phyloP scores from a whole-genome alignment of 1,140 invertebrate species.

The Nasonia longicornis region DNA sequence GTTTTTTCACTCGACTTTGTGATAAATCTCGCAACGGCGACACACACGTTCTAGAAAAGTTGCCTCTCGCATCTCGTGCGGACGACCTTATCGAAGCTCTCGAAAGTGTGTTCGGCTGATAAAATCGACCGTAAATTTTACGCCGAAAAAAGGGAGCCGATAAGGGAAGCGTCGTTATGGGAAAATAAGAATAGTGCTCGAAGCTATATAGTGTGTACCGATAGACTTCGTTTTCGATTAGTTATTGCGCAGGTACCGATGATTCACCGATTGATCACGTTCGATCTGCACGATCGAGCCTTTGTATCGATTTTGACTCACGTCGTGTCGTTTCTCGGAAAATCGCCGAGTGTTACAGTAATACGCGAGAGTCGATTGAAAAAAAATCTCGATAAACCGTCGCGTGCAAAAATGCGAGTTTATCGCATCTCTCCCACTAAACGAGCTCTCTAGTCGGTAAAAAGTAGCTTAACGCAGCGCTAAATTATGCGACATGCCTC shows the following conservation, averaged over 20 bases:
- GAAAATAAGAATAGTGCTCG: slow-evolving; percentile 5
- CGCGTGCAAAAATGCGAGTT: not conserved
- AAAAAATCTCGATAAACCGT: not conserved
- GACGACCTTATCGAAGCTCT: slow-evolving; percentile 1
- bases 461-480: not conserved
- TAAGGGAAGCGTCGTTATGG: slow-evolving; percentile 26
- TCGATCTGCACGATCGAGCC: too few relatives aligned
- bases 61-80: not conserved
- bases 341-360: not conserved
- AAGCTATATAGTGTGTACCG: too few relatives aligned
- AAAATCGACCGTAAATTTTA: slow-evolving; percentile 29
- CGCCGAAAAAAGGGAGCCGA: not conserved
- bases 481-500: not conserved
- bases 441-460: not conserved
- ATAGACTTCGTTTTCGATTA: too few relatives aligned
- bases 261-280: too few relatives aligned
- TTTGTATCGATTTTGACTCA: too few relatives aligned
- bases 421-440: not conserved
- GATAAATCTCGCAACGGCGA: not conserved
- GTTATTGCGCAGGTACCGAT: too few relatives aligned
- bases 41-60: not conserved
- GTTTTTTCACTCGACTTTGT: not conserved
- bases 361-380: not conserved
- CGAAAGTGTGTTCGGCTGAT: slow-evolving; percentile 13
- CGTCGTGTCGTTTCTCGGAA: too few relatives aligned